Conservation (phyloP, 2,797 vertebrate genomes). For the Cephalopachus bancanus region DNA sequence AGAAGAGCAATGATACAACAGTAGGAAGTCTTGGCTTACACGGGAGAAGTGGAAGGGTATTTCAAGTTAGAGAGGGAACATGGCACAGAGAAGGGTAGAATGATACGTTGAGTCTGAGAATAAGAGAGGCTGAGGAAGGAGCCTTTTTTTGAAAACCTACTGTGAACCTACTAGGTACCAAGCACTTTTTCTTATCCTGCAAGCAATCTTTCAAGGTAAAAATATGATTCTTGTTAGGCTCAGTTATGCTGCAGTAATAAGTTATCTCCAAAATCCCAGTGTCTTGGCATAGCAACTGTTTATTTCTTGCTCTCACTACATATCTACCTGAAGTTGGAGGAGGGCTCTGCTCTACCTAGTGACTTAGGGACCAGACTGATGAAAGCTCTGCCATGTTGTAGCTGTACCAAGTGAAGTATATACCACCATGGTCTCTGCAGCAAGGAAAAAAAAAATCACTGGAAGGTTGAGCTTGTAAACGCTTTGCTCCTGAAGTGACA, state of each 20-base stretch:
- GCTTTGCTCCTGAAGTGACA: not conserved
- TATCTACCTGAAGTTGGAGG: accelerated
- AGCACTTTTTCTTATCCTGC: not conserved
- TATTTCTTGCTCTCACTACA: not conserved
- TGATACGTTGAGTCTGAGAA: not conserved
- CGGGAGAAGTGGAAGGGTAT: not conserved
- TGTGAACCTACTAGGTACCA: not conserved
- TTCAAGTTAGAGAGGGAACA: not conserved
- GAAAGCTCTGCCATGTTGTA: not conserved
- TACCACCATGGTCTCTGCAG: not conserved
- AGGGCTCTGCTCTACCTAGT: not conserved
- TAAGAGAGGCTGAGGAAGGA: not conserved
- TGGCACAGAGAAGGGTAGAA: not conserved
- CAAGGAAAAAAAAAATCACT: not conserved
- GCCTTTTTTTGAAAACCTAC: not conserved
- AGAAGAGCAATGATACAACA: not conserved
- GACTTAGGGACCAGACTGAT: not conserved
- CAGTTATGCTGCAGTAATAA: not conserved
- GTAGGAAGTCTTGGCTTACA: not conserved
- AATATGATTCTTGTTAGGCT: not conserved
- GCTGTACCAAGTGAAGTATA: not conserved
- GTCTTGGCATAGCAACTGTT: not conserved
- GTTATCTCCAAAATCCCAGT: not conserved
- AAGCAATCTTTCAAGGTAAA: not conserved
- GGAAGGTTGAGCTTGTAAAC: not conserved